Evolutionary conservation across 1,140 invertebrate genomes (phyloP), one percentile per base, ranked within the genome.

Genomic region (Drosophila arizonae): DNA sequence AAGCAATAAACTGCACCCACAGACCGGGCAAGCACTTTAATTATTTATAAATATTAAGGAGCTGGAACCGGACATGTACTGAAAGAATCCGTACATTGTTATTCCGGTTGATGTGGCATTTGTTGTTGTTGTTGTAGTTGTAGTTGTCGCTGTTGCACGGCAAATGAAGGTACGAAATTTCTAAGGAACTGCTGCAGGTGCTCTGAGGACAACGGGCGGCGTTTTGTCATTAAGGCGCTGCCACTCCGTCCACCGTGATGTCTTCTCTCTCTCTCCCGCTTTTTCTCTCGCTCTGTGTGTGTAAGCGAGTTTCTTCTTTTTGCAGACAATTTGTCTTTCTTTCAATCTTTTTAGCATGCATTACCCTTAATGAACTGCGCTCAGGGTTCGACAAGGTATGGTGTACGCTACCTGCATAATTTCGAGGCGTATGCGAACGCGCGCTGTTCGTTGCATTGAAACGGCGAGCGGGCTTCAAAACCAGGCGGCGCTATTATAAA

Each of bases 321-420:
- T n/a, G 48, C 74, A 75, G 81, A 85, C 81, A 77, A n/a, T 74
- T 76, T 78, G 82, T 81, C 78, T 86, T 72, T 50, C 51, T 54
- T 62, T 71, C 60, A 64, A 57, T 66, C 62, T 72, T 81, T 86
- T 86, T 67, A 82, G 81, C 81, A 87, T 86, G 81, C 81, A 86
- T 86, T 86, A 87, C 76, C 82, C 82, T 87, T 87, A 87, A 87
- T 87, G 82, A 87, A 87, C 79, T 81, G 68, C 17, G 45, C 50
- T 51, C 55, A 60, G 50, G 56, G 30, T 71, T 61, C 51, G 63
- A 72, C 68, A 60, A 58, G 60, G 36, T 65, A 52, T 17, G 56
- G 41, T 13, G 36, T 24, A 21, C 48, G 67, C 55, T 87, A 87
- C 82, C 82, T 86, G 81, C 74, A 74, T 69, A 72, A 63, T 54